Conservation (phyloP, 30 jellyfish, hydroid and myxozoan species). For the Sanderia malayensis region DNA sequence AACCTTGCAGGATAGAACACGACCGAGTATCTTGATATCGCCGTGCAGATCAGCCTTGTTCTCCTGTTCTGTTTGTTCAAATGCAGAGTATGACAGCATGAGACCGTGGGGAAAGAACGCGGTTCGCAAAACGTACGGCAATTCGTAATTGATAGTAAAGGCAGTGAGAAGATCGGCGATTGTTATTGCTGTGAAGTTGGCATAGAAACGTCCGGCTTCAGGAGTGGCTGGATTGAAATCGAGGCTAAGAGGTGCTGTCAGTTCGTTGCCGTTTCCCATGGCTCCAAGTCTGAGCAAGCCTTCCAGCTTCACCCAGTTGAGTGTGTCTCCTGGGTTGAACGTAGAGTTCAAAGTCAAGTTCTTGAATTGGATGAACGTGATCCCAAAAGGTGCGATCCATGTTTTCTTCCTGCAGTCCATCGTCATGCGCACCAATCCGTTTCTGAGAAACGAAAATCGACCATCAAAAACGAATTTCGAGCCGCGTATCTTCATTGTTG, state of each 20-base stretch:
- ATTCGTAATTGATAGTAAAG: conserved; percentile 66
- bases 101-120: conserved; percentile 87
- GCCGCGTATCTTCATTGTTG: conserved; percentile 62
- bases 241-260: conserved; percentile 75
- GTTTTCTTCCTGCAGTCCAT: conserved; percentile 59
- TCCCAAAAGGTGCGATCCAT: conserved; percentile 91
- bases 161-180: conserved; percentile 73
- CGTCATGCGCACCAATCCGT: conserved; percentile 70
- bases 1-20: conserved; percentile 69
- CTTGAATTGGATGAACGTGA: conserved; percentile 63
- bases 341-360: conserved; percentile 59
- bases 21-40: conserved; percentile 76
- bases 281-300: conserved; percentile 78
- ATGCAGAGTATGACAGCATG: conserved; percentile 76
- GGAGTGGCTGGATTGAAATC: conserved; percentile 76
- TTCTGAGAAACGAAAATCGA: conserved; percentile 50
- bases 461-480: conserved; percentile 79
- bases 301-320: conserved; percentile 51
- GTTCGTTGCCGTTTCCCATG: conserved; percentile 74
- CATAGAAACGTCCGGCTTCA: conserved; percentile 71
- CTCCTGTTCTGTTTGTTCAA: conserved; percentile 22
- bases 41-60: conserved; percentile 70
- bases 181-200: conserved; percentile 68
- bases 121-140: conserved; percentile 78
- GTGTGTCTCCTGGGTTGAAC: conserved; percentile 60